These are phyloP conservation scores for Carassius auratus DNA, from an alignment of 2,113 vertebrate genomes.

Conservation along the genomic window DNA sequence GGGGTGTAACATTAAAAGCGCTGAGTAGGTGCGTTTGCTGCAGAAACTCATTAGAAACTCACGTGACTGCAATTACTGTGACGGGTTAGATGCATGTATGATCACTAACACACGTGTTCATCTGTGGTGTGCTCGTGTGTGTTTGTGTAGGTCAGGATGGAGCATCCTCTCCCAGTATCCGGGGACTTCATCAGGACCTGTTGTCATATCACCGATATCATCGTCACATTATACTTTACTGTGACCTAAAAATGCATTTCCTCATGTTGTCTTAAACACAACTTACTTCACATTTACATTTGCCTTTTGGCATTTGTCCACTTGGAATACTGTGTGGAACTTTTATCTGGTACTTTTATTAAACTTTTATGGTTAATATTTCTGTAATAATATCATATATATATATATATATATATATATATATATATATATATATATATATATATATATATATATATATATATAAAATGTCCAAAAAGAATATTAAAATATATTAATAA, in stretches of 20 bases:
- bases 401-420: too few relatives aligned
- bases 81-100: background rate
- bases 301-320: background rate
- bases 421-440: too few relatives aligned
- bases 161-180: constrained; percentile 10
- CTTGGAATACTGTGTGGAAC: background rate
- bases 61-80: too few relatives aligned
- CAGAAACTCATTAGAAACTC: background rate
- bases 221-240: too few relatives aligned
- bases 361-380: too few relatives aligned
- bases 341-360: too few relatives aligned
- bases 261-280: background rate
- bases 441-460: too few relatives aligned
- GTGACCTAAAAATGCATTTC: background rate
- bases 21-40: too few relatives aligned
- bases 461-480: too few relatives aligned
- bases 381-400: too few relatives aligned
- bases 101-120: background rate
- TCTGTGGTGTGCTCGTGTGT: background rate
- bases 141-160: background rate
- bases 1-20: background rate
- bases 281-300: background rate
- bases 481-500: too few relatives aligned
- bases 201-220: constrained; percentile 66
- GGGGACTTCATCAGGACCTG: constrained; percentile 73